These are phyloP conservation scores for Alviniconcha marisindica DNA, from an alignment of 1,140 invertebrate species.

Conservation along the genomic window DNA sequence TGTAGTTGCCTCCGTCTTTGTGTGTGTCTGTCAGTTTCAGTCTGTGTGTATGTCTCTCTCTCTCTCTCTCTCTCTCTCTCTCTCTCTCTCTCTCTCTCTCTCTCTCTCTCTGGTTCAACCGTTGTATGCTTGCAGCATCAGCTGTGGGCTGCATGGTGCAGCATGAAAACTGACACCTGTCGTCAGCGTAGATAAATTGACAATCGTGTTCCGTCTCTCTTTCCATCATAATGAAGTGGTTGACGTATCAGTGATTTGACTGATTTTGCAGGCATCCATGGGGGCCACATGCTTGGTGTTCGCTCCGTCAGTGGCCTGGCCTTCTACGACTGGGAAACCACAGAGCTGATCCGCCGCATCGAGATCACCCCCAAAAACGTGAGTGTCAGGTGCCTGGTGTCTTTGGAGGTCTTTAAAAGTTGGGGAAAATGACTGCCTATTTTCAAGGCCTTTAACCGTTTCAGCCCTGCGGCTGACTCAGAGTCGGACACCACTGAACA, in stretches of 20 bases:
- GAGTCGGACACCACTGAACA: no score
- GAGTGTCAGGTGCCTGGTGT: conserved; percentile 51
- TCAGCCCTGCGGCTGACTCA: no score
- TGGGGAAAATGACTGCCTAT: no score
- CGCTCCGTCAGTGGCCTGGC: conserved; percentile 94
- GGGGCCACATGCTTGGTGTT: conserved; percentile 95
- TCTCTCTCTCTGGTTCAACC: not conserved
- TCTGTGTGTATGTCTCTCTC: not conserved
- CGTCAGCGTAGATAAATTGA: not conserved
- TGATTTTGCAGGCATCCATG: conserved; percentile 90
- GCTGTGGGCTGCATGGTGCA: not conserved
- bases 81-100: not conserved
- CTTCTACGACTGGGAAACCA: conserved; percentile 98
- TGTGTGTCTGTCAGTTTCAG: not conserved
- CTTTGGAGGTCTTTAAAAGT: no score
- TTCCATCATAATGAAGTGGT: not conserved
- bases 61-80: not conserved
- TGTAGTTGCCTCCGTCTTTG: not conserved
- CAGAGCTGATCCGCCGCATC: conserved; percentile 94
- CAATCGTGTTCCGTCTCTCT: not conserved
- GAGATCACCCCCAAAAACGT: conserved; percentile 92
- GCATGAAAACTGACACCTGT: not conserved
- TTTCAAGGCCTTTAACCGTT: no score
- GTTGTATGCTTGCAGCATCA: not conserved
- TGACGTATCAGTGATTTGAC: not conserved